phyloP scores from a whole-genome alignment of 2,797 vertebrate genomes.

The Prunella strophiata region DNA sequence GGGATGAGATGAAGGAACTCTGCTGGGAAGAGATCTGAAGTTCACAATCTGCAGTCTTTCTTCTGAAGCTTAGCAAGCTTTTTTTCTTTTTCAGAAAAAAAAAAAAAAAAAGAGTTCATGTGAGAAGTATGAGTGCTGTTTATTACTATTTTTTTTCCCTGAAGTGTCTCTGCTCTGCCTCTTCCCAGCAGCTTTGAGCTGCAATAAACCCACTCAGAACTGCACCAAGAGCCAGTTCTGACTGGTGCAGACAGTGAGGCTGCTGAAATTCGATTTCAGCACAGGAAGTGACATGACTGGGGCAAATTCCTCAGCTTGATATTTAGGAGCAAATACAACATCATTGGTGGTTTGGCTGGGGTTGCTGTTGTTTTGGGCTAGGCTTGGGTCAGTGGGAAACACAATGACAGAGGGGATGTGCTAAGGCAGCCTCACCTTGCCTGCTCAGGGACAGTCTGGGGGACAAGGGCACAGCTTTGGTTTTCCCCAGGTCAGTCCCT shows the following conservation, averaged over 20 bases:
- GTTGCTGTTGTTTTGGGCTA: not conserved
- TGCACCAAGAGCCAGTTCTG: not conserved
- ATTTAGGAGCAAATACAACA: conserved; percentile 17
- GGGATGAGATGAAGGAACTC: not conserved
- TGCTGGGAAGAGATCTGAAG: conserved; percentile 4
- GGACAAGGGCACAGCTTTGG: not conserved
- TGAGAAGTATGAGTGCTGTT: not conserved
- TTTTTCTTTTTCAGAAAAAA: not conserved
- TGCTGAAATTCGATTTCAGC: not conserved
- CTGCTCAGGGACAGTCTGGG: not conserved
- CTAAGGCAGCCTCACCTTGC: not conserved
- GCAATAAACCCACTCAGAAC: not conserved
- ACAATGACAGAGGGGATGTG: not conserved
- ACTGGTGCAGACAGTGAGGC: not conserved
- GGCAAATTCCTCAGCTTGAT: conserved; percentile 46
- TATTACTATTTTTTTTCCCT: not conserved
- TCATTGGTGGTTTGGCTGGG: conserved; percentile 12
- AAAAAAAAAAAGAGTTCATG: not conserved
- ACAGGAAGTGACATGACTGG: conserved; percentile 30
- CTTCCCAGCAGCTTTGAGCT: not conserved
- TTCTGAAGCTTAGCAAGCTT: not conserved
- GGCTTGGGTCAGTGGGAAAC: not conserved
- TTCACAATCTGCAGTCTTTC: not conserved
- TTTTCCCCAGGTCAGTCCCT: not conserved
- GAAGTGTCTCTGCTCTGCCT: not conserved